Conservation (phyloP, 2,888 invertebrate genomes). For the Dusona sp. region DNA sequence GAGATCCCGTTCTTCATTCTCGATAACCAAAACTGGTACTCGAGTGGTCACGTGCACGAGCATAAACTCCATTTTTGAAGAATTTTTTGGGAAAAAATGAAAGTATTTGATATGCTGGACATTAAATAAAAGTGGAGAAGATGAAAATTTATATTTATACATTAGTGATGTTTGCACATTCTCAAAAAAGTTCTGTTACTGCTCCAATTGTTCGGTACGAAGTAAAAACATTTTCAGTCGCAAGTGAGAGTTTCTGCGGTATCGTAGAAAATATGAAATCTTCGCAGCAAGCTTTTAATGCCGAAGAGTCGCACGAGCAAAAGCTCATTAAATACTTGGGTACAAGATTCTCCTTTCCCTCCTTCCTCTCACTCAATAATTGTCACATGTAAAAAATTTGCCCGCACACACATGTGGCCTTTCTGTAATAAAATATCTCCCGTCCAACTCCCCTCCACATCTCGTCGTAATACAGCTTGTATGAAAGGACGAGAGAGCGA, state of each 20-base stretch:
- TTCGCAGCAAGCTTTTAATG: constrained; percentile 19
- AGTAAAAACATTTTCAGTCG: background rate
- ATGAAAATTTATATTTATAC: background rate
- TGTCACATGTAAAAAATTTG: constrained; percentile 3
- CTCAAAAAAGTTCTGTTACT: background rate
- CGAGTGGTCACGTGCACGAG: constrained; percentile 1
- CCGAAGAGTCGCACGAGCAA: constrained; percentile 8
- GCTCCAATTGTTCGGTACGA: background rate
- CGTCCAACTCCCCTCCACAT: constrained; percentile 12
- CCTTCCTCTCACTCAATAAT: constrained; percentile 29
- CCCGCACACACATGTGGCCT: background rate
- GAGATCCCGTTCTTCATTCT: constrained; percentile 25
- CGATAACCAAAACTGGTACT: constrained; percentile 49
- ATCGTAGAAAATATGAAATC: background rate
- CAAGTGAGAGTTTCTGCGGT: constrained; percentile 1
- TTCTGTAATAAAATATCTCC: constrained; percentile 45
- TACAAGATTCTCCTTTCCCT: constrained; percentile 43
- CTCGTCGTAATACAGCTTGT: background rate
- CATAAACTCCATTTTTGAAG: background rate
- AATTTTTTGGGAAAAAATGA: background rate
- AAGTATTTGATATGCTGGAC: background rate
- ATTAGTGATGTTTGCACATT: background rate
- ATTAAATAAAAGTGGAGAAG: background rate
- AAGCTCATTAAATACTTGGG: constrained; percentile 33
- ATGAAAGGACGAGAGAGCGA: constrained; percentile 32